Evolutionary conservation across 2,888 invertebrate species (phyloP), one percentile per base, ranked within the genome.

Genomic region (Eupithecia dodoneata): DNA sequence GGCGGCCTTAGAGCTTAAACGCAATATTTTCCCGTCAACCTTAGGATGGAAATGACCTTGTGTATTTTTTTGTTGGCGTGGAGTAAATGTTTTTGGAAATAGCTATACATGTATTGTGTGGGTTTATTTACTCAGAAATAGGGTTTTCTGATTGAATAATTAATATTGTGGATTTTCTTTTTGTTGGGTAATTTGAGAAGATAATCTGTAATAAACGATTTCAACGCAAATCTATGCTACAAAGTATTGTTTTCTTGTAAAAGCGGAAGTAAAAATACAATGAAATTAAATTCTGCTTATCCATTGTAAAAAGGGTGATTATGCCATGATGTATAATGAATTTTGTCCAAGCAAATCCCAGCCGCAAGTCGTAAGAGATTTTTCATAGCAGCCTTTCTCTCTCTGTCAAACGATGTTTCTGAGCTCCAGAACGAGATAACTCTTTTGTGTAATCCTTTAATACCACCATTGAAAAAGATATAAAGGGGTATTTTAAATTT

Each of bases 261-360:
- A 59, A 59, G 10, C 10, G 18, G 18, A 59, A 30, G 10, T 30
- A 63, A 63, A 30, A 30, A 9, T 12, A 30, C 10, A 63, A 63
- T 63, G 1, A 63, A 30, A 63, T 63, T 30, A 10, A 12, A 30
- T 63, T 63, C 30, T 59, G 18, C 59, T 59, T 18, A 59, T 59
- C 59, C 59, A 10, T 30, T 30, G 63, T 63, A 63, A 63, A 12
- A 63, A 63, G 30, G 30, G 4, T 59, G 63, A 18, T 63, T 63
- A 63, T 30, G 63, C 63, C 18, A 63, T 63, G 30, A 63, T 63
- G 63, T 12, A 63, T 63, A 63, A 63, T 63, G 30, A 63, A 63
- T 10, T 63, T 63, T 63, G 63, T 63, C 63, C 10, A 63, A 63
- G 63, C 30, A 63, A 63, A 59, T 59, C 63, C 30, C 7, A 10